Evolutionary conservation across 2,797 vertebrate genomes (phyloP), one percentile per base, ranked within the genome.

Genomic region (Lepus oiostolus): DNA sequence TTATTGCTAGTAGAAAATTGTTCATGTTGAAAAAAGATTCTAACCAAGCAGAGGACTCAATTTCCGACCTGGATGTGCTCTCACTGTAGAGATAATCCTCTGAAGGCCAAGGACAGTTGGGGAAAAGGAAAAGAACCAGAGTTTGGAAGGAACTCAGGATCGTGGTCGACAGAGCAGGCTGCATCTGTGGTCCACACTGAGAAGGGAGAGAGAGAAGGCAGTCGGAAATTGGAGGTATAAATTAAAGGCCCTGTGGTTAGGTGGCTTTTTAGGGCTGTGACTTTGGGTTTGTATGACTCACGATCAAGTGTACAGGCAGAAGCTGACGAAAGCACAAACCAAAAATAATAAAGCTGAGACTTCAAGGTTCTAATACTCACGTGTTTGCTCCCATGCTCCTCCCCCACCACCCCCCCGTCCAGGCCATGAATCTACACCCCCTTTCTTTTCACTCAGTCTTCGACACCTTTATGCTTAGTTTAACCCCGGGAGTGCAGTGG

Each of bases 81-180:
- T 92, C 75, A 54, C 21, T 80, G 14, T 74, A 63, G 72, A 85
- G 75, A 86, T 92, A 92, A 95, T 76, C 93, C 75, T 82, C 71
- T 68, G n/a, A 88, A 81, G 85, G 92, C 81, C 79, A 97, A 97
- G 84, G 72, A 42, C 54, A 47, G 21, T 68, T 96, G 74, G 65
- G 85, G n/a, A 42, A 97, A 95, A 81, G 85, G 38, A 95, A 98
- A 97, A 94, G 26, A 95, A 94, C 87, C 63, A 95, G 90, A 88
- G 32, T 0, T 0, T 86, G 42, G 84, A 95, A 96, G 90, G 63
- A 81, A 95, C 22, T n/a, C 74, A 93, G 91, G 82, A 70, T 81
- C 32, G 0, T 2, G 85, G 35, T 94, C 54, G 14, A 62, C 77
- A 81, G 76, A 93, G 75, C 0, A 0, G 95, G 81, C 72, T 86